phyloP scores from a whole-genome alignment of 2,888 invertebrate species.

The Keiferia lycopersicella region DNA sequence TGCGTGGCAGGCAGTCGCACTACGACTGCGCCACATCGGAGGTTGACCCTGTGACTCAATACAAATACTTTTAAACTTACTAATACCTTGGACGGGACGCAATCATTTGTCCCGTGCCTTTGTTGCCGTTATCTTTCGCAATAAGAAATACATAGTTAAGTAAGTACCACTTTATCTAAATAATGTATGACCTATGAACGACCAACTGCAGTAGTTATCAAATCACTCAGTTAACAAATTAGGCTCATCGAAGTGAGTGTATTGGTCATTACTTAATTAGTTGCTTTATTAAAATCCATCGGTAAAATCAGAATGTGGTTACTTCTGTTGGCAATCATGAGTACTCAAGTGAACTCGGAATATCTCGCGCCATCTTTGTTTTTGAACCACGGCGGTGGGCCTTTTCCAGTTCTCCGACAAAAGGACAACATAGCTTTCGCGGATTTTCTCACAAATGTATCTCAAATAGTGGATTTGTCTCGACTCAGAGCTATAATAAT shows the following conservation, averaged over 20 bases:
- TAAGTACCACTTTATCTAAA: too few relatives aligned
- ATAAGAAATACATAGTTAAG: too few relatives aligned
- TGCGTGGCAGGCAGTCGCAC: too few relatives aligned
- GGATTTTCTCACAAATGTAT: slow-evolving; percentile 43
- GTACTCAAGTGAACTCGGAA: neutral
- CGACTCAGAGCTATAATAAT: slow-evolving; percentile 47
- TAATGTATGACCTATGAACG: neutral
- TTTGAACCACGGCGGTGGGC: slow-evolving; percentile 56
- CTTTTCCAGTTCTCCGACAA: slow-evolving; percentile 48
- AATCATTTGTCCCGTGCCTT: too few relatives aligned
- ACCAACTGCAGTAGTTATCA: neutral
- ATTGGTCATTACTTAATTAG: neutral
- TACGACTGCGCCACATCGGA: too few relatives aligned
- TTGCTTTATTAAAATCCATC: neutral
- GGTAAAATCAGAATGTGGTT: neutral
- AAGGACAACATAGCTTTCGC: slow-evolving; percentile 46
- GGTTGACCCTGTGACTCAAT: too few relatives aligned
- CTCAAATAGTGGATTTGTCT: slow-evolving; percentile 42
- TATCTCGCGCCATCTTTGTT: slow-evolving; percentile 52
- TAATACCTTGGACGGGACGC: too few relatives aligned
- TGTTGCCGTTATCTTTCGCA: too few relatives aligned
- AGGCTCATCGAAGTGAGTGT: neutral
- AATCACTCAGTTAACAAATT: neutral
- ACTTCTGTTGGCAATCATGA: neutral
- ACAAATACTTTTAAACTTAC: too few relatives aligned